Evolutionary conservation across 2,113 vertebrate species (phyloP).

Genomic region (Dicerorhinus sumatrensis): DNA sequence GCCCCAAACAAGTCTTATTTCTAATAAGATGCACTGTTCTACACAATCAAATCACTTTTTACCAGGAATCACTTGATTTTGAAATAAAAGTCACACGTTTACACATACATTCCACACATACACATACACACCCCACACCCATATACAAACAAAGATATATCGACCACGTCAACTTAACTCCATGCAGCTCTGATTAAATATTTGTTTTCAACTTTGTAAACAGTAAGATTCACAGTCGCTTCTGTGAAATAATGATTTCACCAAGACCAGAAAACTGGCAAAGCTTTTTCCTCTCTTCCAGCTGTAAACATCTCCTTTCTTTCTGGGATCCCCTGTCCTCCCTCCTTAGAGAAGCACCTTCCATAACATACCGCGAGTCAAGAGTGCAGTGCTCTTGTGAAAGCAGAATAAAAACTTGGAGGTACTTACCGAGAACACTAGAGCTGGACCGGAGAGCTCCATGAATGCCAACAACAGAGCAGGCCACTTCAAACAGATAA

Average conservation of each 20-base stretch:
- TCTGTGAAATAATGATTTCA: background rate
- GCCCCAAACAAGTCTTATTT: background rate
- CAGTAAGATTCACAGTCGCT: background rate
- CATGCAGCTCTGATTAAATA: background rate
- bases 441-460: background rate
- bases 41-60: background rate
- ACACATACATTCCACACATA: background rate
- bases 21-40: background rate
- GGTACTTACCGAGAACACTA: conserved; percentile 56
- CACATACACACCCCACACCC: background rate
- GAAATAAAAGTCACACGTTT: conserved; percentile 7
- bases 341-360: conserved; percentile 16
- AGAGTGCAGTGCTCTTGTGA: conserved; percentile 58
- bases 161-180: background rate
- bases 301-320: background rate
- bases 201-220: background rate
- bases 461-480: conserved; percentile 66
- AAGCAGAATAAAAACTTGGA: conserved; percentile 71
- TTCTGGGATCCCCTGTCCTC: background rate
- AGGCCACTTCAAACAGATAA: conserved; percentile 82
- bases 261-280: background rate
- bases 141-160: background rate
- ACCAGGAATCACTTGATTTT: conserved; percentile 28
- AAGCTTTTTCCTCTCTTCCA: conserved; percentile 14
- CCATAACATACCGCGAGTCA: conserved; percentile 13